These are phyloP conservation scores for Synergus itoensis DNA, from an alignment of 2,888 invertebrate genomes.

Conservation along the genomic window DNA sequence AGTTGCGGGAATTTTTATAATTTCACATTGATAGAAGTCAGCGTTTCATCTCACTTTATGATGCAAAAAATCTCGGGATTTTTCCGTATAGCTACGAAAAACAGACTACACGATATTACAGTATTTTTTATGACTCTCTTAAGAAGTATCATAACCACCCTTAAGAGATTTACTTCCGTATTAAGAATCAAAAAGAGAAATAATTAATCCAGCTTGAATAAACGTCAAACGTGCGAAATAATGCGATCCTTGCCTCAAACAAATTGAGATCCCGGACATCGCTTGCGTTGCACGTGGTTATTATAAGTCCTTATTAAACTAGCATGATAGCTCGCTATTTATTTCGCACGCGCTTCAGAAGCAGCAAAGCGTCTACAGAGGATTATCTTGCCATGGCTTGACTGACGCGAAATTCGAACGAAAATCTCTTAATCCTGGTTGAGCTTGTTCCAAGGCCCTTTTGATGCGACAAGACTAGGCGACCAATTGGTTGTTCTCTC, in stretches of 20 bases:
- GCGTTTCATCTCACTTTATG: too few relatives aligned
- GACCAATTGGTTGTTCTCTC: conserved; percentile 14
- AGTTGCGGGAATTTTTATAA: too few relatives aligned
- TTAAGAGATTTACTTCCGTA: background rate
- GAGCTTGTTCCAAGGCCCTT: conserved; percentile 57
- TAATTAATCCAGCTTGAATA: conserved; percentile 15
- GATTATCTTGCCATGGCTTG: conserved; percentile 68
- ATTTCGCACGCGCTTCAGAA: conserved; percentile 68
- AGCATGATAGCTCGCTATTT: conserved; percentile 65
- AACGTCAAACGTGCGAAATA: background rate
- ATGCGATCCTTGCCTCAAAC: background rate
- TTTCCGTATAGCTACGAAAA: too few relatives aligned
- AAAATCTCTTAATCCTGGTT: conserved; percentile 71
- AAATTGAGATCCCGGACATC: conserved; percentile 30
- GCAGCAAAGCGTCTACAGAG: conserved; percentile 61
- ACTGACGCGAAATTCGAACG: conserved; percentile 73
- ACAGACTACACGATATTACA: background rate
- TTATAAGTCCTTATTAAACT: conserved; percentile 70
- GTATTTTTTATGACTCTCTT: conserved; percentile 13
- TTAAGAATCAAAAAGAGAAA: conserved; percentile 8
- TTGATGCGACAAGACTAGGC: conserved; percentile 53
- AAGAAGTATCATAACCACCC: conserved; percentile 15
- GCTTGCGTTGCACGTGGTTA: conserved; percentile 49
- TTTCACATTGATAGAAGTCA: too few relatives aligned
- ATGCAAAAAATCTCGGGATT: background rate